Base-by-base conservation (phyloP, 2,113 vertebrate genomes). In the Leiothrix lutea region DNA sequence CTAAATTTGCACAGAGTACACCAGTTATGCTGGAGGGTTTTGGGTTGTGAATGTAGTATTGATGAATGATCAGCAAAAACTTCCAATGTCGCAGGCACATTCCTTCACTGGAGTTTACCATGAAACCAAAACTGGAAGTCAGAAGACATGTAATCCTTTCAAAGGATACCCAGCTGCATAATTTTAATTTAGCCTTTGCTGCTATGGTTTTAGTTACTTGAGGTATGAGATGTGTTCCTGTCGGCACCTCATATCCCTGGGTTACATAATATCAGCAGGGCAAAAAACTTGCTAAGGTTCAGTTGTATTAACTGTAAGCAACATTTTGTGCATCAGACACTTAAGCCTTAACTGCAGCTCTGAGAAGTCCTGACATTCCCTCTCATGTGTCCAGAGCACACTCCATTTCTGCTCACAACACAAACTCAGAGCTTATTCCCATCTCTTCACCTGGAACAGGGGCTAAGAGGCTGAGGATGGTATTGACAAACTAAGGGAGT, bases 81-180 rank as follows among this genome's bases (percentile, higher is more conserved):
- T 50, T 57, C 14, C 25, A 53, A 2, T 9, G 11, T 69, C 0
- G 0, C 14, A 56, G 19, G 33, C 20, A 56, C 9, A 6, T 47
- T 56, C 44, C n/a, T 64, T 48, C 61, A 47, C 24, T 26, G 42
- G 38, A 42, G 13, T 64, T 2, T 3, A 14, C 29, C 65, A n/a
- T 17, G 36, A 85, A 62, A 64, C 35, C 58, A 50, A 44, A 80
- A 66, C 3, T 83, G 18, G 24, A 83, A 80, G 23, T 72, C 16
- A 28, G 36, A 77, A 58, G 45, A 40, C 40, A 12, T 58, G 6
- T 38, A 84, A 71, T 80, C 12, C 38, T 56, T 94, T 69, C 40
- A 82, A 73, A 77, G 29, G 29, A 67, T 72, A 69, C 11, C 11
- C 42, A 42, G 58, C 26, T 90, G 54, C 50, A 56, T 48, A 65